phyloP scores from a whole-genome alignment of 2,113 vertebrate genomes.

The Callithrix jacchus region DNA sequence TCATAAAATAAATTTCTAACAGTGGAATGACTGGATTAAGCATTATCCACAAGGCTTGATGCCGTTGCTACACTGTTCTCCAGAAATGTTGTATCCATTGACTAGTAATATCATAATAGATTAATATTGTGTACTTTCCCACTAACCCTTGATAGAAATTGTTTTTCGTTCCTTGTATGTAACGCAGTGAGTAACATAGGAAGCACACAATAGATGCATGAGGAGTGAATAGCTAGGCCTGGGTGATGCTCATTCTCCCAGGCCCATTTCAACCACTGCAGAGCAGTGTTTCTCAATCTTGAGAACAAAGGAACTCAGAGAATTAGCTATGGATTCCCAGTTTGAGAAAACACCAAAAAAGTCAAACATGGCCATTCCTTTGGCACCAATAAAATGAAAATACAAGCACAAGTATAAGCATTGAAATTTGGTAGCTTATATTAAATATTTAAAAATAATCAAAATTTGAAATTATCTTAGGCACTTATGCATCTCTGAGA shows the following conservation, averaged over 20 bases:
- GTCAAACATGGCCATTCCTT: neutral
- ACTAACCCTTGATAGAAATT: neutral
- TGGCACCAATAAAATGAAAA: neutral
- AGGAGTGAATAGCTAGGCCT: neutral
- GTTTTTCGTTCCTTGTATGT: too few relatives aligned
- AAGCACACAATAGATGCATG: too few relatives aligned
- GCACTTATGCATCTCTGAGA: neutral
- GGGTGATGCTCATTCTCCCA: neutral
- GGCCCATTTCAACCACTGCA: neutral
- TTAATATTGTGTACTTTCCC: neutral
- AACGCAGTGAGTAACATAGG: accelerated
- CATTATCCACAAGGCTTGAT: neutral
- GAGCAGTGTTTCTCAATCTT: neutral
- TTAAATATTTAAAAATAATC: neutral
- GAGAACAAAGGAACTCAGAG: neutral
- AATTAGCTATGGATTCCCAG: neutral
- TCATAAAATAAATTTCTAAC: neutral
- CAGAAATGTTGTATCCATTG: neutral
- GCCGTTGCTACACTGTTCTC: neutral
- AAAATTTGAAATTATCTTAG: neutral
- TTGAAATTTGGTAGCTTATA: neutral
- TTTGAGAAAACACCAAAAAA: neutral
- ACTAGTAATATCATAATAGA: neutral
- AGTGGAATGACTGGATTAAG: neutral
- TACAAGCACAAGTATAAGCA: neutral